Percentiles rank a stretch among this genome's conserved stretches.
Conservation (phyloP, 2,888 invertebrate species). For the Poecilobothrus nobilitatus region DNA sequence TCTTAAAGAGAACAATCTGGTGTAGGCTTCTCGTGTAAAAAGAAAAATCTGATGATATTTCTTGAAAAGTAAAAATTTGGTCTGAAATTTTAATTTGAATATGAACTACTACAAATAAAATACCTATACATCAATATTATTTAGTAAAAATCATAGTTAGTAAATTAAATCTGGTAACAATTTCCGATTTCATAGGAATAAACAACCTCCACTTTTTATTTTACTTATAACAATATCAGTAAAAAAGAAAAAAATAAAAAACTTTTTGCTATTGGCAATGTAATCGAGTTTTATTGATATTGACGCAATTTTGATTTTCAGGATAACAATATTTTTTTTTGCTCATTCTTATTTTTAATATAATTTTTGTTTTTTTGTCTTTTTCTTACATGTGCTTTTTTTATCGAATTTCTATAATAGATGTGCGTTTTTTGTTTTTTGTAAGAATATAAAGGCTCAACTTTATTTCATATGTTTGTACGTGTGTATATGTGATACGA, state of each 20-base stretch:
- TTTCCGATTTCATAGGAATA: neutral
- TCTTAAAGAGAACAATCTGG: too few species aligned
- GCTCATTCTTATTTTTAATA: too few species aligned
- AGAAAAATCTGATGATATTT: too few species aligned
- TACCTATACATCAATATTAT: too few species aligned
- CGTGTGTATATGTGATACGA: neutral
- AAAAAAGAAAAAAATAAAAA: neutral
- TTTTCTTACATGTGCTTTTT: too few species aligned
- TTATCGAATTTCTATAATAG: too few species aligned
- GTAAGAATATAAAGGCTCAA: neutral
- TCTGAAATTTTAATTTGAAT: too few species aligned
- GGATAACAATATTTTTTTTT: conserved; percentile 25
- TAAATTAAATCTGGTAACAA: neutral
- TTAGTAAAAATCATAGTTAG: too few species aligned
- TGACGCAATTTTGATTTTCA: conserved; percentile 42
- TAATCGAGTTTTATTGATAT: conserved; percentile 44
- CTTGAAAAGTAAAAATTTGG: too few species aligned
- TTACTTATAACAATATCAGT: neutral
- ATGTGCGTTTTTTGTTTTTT: neutral
- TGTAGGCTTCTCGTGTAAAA: too few species aligned
- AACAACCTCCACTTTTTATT: neutral
- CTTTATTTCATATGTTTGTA: neutral
- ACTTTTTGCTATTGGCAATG: conserved; percentile 19
- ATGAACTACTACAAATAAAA: too few species aligned
- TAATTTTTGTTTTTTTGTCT: too few species aligned